These are phyloP conservation scores for Arvicanthis niloticus DNA, from an alignment of 2,113 vertebrate genomes.

Conservation along the genomic window DNA sequence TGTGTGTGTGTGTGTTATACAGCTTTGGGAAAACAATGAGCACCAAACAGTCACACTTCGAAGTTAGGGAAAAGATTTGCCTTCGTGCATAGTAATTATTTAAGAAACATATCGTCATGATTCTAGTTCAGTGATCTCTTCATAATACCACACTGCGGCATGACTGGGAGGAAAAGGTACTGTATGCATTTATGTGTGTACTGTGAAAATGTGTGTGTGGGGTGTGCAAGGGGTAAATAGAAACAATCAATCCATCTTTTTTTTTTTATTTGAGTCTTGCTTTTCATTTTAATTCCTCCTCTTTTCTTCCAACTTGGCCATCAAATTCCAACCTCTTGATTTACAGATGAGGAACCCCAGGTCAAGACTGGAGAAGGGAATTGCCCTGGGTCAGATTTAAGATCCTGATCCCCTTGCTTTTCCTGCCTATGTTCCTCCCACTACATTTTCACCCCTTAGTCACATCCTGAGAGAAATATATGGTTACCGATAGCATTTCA, in stretches of 20 bases:
- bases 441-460: conserved; percentile 23
- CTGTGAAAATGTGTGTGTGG: neutral
- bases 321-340: neutral
- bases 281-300: neutral
- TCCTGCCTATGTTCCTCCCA: neutral
- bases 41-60: neutral
- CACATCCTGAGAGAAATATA: conserved; percentile 6
- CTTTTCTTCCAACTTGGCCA: conserved; percentile 10
- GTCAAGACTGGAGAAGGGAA: neutral
- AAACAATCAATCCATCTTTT: conserved; percentile 2
- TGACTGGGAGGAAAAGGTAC: neutral
- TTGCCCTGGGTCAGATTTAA: neutral
- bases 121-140: neutral
- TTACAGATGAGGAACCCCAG: conserved; percentile 21
- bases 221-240: neutral
- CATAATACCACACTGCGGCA: neutral
- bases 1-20: neutral
- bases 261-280: neutral
- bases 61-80: neutral
- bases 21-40: neutral
- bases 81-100: neutral
- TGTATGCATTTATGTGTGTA: no score
- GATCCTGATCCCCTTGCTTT: neutral
- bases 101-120: neutral
- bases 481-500: conserved; percentile 31